Base-by-base conservation (phyloP, 1,140 invertebrate species). In the Camponotus pennsylvanicus region DNA sequence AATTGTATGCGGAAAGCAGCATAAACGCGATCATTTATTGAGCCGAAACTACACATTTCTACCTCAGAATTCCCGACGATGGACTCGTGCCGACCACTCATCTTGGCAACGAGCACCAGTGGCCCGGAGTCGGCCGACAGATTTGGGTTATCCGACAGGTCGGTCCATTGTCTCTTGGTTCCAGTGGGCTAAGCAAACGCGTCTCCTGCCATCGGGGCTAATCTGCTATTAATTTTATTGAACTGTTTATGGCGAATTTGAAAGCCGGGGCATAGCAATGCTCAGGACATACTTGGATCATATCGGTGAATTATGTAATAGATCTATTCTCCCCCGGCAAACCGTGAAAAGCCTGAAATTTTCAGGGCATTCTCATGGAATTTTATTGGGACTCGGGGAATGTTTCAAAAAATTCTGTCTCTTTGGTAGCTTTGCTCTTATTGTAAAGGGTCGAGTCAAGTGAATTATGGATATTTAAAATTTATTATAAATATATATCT, bases 91-190 rank as follows among this genome's bases (percentile, higher is more conserved):
- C 49, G 78, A 70, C 78, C 78, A 84, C 80, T 84, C 80, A 76
- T 84, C 80, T 76, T 84, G 80, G 63, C 83, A 85, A 67, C 75
- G 83, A 59, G 40, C 84, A 67, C 57, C 80, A 32, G 55, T 76
- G 32, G 59, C 49, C 66, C 59, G 40, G 64, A 86, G 52, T 61
- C 76, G 52, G 21, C 40, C 76, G 84, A 86, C 84, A 86, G 84
- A 86, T 86, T 86, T 86, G 76, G 84, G 84, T 86, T 86, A 86
- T 86, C 84, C 76, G 76, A 86, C 61, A 79, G 78, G 49, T 80
- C 78, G 78, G 78, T 80, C 78, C 78, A 80, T 80, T 80, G 78
- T 80, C 37, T 49, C 49, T 21, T 18, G 57, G 78, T 80, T 70
- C 64, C 70, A 57, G 34, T 70, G 32, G 64, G 64, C 66, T 80